Evolutionary conservation across 2,888 invertebrate species (phyloP).

Genomic region (Monoplex corrugatus): DNA sequence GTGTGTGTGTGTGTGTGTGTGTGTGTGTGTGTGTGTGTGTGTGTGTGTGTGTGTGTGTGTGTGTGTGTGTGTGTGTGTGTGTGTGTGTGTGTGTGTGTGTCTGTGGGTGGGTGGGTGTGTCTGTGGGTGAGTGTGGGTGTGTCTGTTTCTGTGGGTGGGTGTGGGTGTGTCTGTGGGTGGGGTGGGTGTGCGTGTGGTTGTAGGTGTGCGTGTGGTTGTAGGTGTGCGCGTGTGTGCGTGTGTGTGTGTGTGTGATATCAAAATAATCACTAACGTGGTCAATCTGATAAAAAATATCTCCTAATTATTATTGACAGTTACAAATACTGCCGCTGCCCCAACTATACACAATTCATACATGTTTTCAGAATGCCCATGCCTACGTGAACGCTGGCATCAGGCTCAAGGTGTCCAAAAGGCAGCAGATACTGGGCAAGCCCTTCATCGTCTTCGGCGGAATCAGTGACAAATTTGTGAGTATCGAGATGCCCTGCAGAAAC

Average conservation of each 20-base stretch:
- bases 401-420: constrained; percentile 83
- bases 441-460: constrained; percentile 87
- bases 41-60: constrained; percentile 23
- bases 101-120: background rate
- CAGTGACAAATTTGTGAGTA: constrained; percentile 56
- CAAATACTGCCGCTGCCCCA: too few relatives aligned
- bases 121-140: background rate
- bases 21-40: constrained; percentile 17
- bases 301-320: too few relatives aligned
- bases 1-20: background rate
- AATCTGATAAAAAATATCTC: too few relatives aligned
- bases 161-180: background rate
- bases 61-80: constrained; percentile 30
- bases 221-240: too few relatives aligned
- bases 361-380: constrained; percentile 88
- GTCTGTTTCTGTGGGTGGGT: background rate
- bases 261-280: too few relatives aligned
- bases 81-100: constrained; percentile 21
- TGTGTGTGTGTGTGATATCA: too few relatives aligned
- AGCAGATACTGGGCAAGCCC: constrained; percentile 84
- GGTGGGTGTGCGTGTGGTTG: too few relatives aligned
- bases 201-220: too few relatives aligned
- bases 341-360: too few relatives aligned
- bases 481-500: background rate
- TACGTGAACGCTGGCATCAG: constrained; percentile 89